Conservation (phyloP, 2,797 vertebrate species). For the Geotrypetes seraphini region DNA sequence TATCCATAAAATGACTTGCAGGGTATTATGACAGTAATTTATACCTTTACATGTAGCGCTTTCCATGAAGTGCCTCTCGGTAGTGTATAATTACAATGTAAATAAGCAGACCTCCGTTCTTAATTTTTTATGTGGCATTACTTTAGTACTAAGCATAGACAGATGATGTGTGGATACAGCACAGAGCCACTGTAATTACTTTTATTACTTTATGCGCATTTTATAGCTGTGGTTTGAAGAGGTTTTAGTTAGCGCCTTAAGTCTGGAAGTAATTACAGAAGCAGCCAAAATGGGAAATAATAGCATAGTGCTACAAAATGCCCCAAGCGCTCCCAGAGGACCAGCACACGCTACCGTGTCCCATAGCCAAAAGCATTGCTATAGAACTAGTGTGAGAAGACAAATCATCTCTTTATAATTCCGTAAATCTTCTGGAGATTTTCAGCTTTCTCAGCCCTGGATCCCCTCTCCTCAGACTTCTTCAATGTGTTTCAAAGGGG, state of each 20-base stretch:
- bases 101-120: constrained; percentile 25
- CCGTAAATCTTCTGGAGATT: too few species aligned
- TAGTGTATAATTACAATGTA: constrained; percentile 24
- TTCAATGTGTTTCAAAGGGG: too few species aligned
- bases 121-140: constrained; percentile 25
- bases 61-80: neutral
- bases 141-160: constrained; percentile 41
- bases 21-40: rapidly evolving
- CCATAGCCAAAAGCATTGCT: too few species aligned
- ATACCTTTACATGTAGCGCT: rapidly evolving
- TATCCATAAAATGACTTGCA: too few species aligned
- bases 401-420: too few species aligned
- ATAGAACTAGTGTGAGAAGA: too few species aligned
- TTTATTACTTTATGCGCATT: constrained; percentile 27
- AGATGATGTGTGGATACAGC: constrained; percentile 24
- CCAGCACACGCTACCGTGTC: too few species aligned
- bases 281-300: neutral
- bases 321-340: too few species aligned
- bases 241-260: neutral
- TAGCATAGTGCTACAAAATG: neutral
- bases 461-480: too few species aligned
- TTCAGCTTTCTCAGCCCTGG: too few species aligned
- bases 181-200: constrained; percentile 28
- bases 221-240: constrained; percentile 9
- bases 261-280: constrained; percentile 9